These are phyloP conservation scores for Ostrea edulis DNA, from an alignment of 1,140 invertebrate genomes.

Conservation along the genomic window DNA sequence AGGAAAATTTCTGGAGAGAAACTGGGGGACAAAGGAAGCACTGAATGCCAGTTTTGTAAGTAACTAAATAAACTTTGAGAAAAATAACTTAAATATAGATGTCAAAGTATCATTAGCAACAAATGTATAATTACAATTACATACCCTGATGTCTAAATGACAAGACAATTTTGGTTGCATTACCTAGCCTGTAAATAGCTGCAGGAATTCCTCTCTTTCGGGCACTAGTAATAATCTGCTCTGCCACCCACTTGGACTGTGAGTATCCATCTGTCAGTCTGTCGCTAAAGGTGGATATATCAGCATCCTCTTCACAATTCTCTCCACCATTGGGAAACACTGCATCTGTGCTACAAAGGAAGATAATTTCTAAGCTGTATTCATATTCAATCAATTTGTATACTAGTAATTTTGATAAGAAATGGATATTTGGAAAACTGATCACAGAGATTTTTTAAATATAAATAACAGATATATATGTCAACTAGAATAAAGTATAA, in stretches of 20 bases:
- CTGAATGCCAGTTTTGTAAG: neutral
- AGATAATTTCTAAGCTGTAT: neutral
- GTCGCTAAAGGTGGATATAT: conserved; percentile 70
- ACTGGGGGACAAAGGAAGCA: too few relatives aligned
- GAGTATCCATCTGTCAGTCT: conserved; percentile 80
- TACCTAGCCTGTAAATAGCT: conserved; percentile 81
- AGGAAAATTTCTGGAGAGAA: too few relatives aligned
- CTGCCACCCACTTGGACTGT: conserved; percentile 82
- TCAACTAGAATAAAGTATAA: too few relatives aligned
- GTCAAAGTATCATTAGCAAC: too few relatives aligned
- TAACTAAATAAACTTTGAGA: neutral
- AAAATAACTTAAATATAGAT: neutral
- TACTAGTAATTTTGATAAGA: too few relatives aligned
- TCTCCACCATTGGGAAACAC: conserved; percentile 79
- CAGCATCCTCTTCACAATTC: conserved; percentile 78
- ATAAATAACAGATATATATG: too few relatives aligned
- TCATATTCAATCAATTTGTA: too few relatives aligned
- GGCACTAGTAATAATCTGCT: conserved; percentile 79
- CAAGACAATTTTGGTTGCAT: conserved; percentile 41
- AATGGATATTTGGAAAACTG: too few relatives aligned
- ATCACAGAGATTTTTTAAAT: too few relatives aligned
- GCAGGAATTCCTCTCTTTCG: conserved; percentile 79
- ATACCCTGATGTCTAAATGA: too few relatives aligned
- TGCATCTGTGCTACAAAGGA: conserved; percentile 79
- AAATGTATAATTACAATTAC: neutral